Conservation (phyloP, 2,888 invertebrate genomes). For the Lordiphosa andalusiaca region DNA sequence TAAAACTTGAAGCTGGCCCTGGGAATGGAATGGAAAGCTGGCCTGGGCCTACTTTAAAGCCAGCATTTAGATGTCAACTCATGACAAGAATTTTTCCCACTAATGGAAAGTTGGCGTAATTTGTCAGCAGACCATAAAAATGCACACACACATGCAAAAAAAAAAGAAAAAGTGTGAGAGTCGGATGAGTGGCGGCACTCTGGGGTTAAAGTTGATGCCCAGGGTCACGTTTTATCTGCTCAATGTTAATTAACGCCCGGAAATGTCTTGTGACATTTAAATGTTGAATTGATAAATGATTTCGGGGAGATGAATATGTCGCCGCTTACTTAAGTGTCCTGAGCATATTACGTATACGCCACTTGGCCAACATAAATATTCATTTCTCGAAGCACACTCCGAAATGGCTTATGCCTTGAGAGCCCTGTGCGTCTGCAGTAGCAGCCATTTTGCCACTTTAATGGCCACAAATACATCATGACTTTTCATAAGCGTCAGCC, state of each 20-base stretch:
- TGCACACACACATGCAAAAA: slow-evolving; percentile 29
- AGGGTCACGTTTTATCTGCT: slow-evolving; percentile 32
- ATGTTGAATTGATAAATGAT: slow-evolving; percentile 12
- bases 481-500: slow-evolving; percentile 66
- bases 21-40: slow-evolving; percentile 2
- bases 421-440: slow-evolving; percentile 18
- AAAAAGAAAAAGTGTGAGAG: too few species aligned
- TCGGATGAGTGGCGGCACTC: background rate
- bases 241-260: slow-evolving; percentile 52
- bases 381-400: slow-evolving; percentile 46
- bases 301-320: background rate
- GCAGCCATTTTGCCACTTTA: slow-evolving; percentile 65
- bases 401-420: slow-evolving; percentile 23
- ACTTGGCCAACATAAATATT: slow-evolving; percentile 64
- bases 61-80: slow-evolving; percentile 5
- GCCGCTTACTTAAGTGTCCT: too few species aligned
- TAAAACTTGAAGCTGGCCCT: slow-evolving; percentile 49
- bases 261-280: slow-evolving; percentile 36
- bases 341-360: slow-evolving; percentile 4
- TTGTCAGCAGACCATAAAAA: slow-evolving; percentile 70
- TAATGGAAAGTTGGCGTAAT: slow-evolving; percentile 69
- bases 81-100: slow-evolving; percentile 28
- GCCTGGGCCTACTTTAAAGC: slow-evolving; percentile 9
- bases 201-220: slow-evolving; percentile 61
- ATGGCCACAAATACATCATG: slow-evolving; percentile 71